Percentiles rank a stretch among this genome's conserved stretches.
Conservation (phyloP, 2,888 invertebrate genomes). For the Sturmia bella region DNA sequence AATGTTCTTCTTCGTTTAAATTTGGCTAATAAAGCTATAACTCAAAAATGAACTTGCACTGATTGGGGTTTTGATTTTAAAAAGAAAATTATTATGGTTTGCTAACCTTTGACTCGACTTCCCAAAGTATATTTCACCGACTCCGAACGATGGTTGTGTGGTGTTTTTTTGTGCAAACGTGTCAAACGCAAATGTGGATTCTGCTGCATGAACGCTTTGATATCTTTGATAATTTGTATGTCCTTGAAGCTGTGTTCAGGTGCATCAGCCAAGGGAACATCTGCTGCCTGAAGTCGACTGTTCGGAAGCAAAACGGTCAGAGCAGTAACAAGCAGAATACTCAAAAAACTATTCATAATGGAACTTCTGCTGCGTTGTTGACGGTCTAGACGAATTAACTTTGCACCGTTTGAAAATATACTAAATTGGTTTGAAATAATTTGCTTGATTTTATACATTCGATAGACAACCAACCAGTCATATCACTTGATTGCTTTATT, state of each 20-base stretch:
- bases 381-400: slow-evolving; percentile 30
- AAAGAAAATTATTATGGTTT: background rate
- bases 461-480: too few relatives aligned
- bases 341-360: slow-evolving; percentile 35
- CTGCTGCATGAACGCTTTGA: slow-evolving; percentile 74
- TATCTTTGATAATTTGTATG: slow-evolving; percentile 75
- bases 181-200: slow-evolving; percentile 75
- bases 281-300: slow-evolving; percentile 5
- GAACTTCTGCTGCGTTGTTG: background rate
- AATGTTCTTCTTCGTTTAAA: too few relatives aligned
- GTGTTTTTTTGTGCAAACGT: slow-evolving; percentile 73
- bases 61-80: too few relatives aligned
- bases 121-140: slow-evolving; percentile 78
- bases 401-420: slow-evolving; percentile 42
- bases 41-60: too few relatives aligned
- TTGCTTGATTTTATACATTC: slow-evolving; percentile 52
- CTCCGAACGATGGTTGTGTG: slow-evolving; percentile 66
- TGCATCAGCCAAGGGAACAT: slow-evolving; percentile 35
- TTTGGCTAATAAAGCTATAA: too few relatives aligned
- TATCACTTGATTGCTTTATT: slow-evolving; percentile 6
- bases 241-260: slow-evolving; percentile 60
- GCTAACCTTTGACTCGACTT: slow-evolving; percentile 75
- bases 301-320: slow-evolving; percentile 39
- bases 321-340: slow-evolving; percentile 3
- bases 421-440: slow-evolving; percentile 39